Base-by-base conservation (phyloP, 2,888 invertebrate genomes). In the Conistra vaccinii region DNA sequence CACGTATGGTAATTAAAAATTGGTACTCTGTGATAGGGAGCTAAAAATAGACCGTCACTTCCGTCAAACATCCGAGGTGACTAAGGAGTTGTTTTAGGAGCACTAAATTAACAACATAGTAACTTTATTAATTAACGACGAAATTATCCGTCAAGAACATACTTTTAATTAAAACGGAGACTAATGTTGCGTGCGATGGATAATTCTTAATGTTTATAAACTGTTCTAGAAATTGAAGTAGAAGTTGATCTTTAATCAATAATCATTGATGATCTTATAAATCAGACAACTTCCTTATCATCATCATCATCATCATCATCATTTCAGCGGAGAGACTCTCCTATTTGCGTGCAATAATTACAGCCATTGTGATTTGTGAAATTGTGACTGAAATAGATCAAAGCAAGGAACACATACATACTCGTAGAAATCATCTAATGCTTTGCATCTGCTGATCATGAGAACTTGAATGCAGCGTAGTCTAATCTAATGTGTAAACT, bases 1-100 rank as follows among this genome's bases (percentile, higher is more conserved):
- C 58, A 20, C 48, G 17, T 29, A 4, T 35, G 23, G 26, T 63
- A 2, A 58, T 80, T 35, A 80, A 72, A 78, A 80, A 32, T 17
- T 14, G 10, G 1, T 29, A 39, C 29, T 55, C 20, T 39, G 17
- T 14, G 3, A 1, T 35, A 42, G 0, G 20, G 10, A 42, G 32
- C 32, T 80, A 65, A 53, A 45, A 65, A 80, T 78, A 80, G n/a
- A 73, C 23, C 17, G 63, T 29, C n/a, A 20, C 35, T 71, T 72
- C 39, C 53, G 63, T 53, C 35, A 29, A 42, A 57, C 53, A 55
- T 23, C 42, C 14, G 48, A 35, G 20, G n/a, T 73, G 62, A 58
- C n/a, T 32, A 55, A 48, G 14, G 14, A 20, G 29, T 51, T 51
- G 0, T 58, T 69, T 35, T 51, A 17, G 29, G 51, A 53, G 7